Percentiles rank a stretch among this genome's conserved stretches.
Evolutionary conservation across 2,888 invertebrate species (phyloP).

Genomic region (Cephus rjabovi): DNA sequence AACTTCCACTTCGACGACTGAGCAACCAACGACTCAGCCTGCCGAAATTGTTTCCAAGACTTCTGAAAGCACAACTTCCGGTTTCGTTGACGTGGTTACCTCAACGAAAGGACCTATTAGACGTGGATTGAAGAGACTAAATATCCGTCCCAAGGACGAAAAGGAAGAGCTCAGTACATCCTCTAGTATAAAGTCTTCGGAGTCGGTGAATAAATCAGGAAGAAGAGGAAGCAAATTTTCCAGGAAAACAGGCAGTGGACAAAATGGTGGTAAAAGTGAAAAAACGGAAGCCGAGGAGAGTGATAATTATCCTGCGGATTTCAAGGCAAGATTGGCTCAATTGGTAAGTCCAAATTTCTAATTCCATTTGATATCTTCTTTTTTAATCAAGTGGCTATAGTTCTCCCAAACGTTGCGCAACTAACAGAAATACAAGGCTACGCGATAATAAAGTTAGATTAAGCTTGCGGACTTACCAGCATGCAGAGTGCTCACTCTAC

Average conservation of each 20-base stretch:
- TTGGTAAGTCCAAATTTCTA: conserved; percentile 48
- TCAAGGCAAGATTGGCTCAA: conserved; percentile 57
- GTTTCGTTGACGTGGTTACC: not conserved
- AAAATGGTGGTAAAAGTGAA: conserved; percentile 18
- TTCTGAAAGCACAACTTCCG: conserved; percentile 16
- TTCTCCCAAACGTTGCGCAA: not conserved
- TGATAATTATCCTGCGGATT: conserved; percentile 61
- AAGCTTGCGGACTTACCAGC: not conserved
- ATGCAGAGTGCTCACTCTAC: not conserved
- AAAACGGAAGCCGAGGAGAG: conserved; percentile 40
- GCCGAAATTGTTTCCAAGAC: conserved; percentile 16
- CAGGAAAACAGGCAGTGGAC: conserved; percentile 29
- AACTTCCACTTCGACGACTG: conserved; percentile 14
- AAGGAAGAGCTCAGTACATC: conserved; percentile 23
- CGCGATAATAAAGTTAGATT: not conserved
- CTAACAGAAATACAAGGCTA: not conserved
- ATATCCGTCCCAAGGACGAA: conserved; percentile 22
- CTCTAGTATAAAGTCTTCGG: conserved; percentile 10
- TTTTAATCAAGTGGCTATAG: not conserved
- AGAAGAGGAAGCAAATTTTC: conserved; percentile 48
- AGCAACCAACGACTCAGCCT: conserved; percentile 3
- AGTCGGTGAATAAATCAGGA: conserved; percentile 12
- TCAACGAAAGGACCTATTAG: conserved; percentile 1
- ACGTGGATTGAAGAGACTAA: conserved; percentile 32
- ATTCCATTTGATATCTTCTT: not conserved